Evolutionary conservation across 30 jellyfish, hydroid and myxozoan species (phyloP).

Genomic region (Cassiopea xamachana): DNA sequence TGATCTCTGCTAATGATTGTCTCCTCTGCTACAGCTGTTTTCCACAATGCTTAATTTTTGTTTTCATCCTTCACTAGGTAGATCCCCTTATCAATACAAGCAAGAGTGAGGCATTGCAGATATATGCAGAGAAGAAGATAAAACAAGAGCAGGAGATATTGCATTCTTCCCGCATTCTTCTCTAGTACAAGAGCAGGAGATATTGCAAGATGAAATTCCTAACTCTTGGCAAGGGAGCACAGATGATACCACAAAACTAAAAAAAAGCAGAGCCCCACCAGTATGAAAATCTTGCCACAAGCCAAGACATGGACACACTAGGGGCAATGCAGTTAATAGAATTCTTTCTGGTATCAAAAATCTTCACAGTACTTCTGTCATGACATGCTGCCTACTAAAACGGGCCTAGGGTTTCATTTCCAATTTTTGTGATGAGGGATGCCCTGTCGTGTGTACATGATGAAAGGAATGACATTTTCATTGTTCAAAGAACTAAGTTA

Average conservation of each 20-base stretch:
- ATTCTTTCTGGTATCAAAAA: no score
- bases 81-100: not conserved
- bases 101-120: not conserved
- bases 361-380: not conserved
- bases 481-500: not conserved
- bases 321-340: not conserved
- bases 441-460: not conserved
- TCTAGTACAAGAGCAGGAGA: not conserved
- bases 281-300: constrained; percentile 15
- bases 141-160: not conserved
- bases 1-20: no score
- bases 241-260: not conserved
- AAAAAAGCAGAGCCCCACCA: constrained; percentile 16
- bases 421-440: not conserved
- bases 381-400: constrained; percentile 1
- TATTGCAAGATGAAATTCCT: not conserved
- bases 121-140: not conserved
- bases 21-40: no score
- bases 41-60: no score
- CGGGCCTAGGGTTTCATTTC: not conserved
- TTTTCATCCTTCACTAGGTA: no score
- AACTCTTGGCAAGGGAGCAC: not conserved
- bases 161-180: not conserved
- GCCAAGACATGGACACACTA: constrained; percentile 10
- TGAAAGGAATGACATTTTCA: not conserved